These are phyloP conservation scores for Neolamprologus modestus DNA, from an alignment of 2,113 vertebrate species.

Conservation along the genomic window DNA sequence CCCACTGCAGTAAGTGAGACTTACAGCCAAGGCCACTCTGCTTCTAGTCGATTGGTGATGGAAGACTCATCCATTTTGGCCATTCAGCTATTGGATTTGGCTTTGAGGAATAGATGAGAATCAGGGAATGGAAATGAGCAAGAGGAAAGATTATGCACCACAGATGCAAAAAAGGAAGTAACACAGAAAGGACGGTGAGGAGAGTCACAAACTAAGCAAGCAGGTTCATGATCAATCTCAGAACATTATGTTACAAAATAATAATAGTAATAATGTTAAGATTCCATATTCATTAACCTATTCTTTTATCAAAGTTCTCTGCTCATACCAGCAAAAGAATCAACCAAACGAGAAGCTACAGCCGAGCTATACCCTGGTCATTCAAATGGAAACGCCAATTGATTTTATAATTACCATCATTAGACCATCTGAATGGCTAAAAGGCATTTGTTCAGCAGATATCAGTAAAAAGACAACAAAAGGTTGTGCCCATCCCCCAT, in stretches of 20 bases:
- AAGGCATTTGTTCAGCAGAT: not conserved
- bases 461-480: not conserved
- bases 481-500: not conserved
- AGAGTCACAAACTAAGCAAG: not conserved
- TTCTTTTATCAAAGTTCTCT: not conserved
- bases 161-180: not conserved
- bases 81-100: constrained; percentile 30
- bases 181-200: not conserved
- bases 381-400: not conserved
- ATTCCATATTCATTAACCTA: not conserved
- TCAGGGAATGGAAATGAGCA: not conserved
- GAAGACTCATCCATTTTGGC: not conserved
- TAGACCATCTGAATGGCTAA: not conserved
- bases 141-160: not conserved
- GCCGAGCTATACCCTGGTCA: not conserved
- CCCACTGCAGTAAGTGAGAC: not conserved
- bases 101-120: constrained; percentile 16
- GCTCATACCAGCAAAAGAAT: not conserved
- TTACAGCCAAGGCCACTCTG: not conserved
- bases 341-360: not conserved
- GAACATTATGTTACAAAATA: not conserved
- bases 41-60: not conserved
- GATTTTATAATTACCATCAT: constrained; percentile 3
- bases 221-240: not conserved
- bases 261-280: not conserved